Conservation (phyloP, 2,797 vertebrate species). For the Pseudopleuronectes americanus region DNA sequence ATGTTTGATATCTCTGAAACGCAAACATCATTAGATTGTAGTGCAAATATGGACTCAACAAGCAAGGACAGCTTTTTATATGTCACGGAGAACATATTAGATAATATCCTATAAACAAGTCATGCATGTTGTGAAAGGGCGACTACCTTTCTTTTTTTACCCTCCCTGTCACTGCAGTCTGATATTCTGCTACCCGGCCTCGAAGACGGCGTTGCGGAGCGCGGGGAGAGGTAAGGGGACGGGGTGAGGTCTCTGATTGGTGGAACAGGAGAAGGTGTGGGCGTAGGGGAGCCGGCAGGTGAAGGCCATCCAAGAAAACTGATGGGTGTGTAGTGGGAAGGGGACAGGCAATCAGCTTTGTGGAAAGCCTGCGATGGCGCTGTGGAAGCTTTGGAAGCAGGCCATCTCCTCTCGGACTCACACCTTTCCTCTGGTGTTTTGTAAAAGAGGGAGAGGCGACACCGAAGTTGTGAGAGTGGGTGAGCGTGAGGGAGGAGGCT, state of each 20-base stretch:
- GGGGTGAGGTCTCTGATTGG: slow-evolving; percentile 71
- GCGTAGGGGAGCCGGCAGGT: slow-evolving; percentile 69
- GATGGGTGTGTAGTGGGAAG: slow-evolving; percentile 66
- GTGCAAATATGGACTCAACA: not conserved
- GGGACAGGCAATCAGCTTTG: slow-evolving; percentile 57
- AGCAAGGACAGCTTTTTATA: slow-evolving; percentile 28
- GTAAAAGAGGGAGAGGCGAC: not conserved
- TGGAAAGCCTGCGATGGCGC: slow-evolving; percentile 19
- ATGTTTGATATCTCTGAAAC: not conserved
- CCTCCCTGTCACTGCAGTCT: slow-evolving; percentile 84
- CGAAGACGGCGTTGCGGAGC: slow-evolving; percentile 80
- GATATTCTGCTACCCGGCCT: slow-evolving; percentile 86
- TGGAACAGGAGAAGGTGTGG: slow-evolving; percentile 74
- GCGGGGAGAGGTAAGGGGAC: slow-evolving; percentile 78
- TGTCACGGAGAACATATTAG: slow-evolving; percentile 42
- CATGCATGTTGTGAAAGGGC: too few species aligned
- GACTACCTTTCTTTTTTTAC: slow-evolving; percentile 91
- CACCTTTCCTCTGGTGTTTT: slow-evolving; percentile 6
- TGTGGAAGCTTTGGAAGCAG: slow-evolving; percentile 15
- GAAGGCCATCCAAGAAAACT: slow-evolving; percentile 72
- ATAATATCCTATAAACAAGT: slow-evolving; percentile 25
- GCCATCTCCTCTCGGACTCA: slow-evolving; percentile 19
- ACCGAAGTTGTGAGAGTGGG: slow-evolving; percentile 6
- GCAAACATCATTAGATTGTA: not conserved
- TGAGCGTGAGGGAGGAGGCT: slow-evolving; percentile 25